phyloP scores from a whole-genome alignment of 2,888 invertebrate species.

The Adelphocoris suturalis region DNA sequence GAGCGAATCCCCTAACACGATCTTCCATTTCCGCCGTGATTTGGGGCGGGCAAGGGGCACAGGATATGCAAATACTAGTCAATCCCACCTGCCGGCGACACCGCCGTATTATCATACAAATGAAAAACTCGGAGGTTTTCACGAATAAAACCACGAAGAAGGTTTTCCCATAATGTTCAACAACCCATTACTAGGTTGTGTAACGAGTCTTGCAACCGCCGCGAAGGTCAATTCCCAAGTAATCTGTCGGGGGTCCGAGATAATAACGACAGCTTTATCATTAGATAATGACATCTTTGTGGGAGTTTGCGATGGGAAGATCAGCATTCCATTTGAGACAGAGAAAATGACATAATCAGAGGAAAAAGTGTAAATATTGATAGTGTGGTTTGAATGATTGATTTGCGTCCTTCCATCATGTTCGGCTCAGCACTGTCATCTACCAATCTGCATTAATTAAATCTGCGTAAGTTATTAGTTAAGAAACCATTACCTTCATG shows the following conservation, averaged over 20 bases:
- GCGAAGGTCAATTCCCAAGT: conserved; percentile 15
- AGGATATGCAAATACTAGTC: conserved; percentile 13
- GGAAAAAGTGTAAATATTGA: background rate
- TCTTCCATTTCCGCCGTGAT: background rate
- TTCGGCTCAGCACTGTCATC: too few species aligned
- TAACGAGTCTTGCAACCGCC: conserved; percentile 16
- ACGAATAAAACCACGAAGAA: background rate
- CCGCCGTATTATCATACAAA: conserved; percentile 32
- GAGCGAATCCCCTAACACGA: background rate
- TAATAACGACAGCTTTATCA: background rate
- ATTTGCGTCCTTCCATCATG: too few species aligned
- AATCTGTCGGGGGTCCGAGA: background rate
- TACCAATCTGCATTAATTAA: too few species aligned
- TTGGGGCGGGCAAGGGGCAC: background rate
- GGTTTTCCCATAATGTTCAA: conserved; percentile 18
- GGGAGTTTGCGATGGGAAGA: conserved; percentile 6
- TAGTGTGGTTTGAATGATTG: too few species aligned
- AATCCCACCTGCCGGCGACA: conserved; percentile 16
- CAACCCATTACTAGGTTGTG: background rate
- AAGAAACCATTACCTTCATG: too few species aligned
- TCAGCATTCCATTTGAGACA: background rate
- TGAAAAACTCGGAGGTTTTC: conserved; percentile 21
- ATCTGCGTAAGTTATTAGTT: too few species aligned
- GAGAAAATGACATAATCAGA: background rate
- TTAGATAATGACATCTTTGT: conserved; percentile 31